Conservation (phyloP, 2,113 vertebrate species). For the Fulmarus glacialis region DNA sequence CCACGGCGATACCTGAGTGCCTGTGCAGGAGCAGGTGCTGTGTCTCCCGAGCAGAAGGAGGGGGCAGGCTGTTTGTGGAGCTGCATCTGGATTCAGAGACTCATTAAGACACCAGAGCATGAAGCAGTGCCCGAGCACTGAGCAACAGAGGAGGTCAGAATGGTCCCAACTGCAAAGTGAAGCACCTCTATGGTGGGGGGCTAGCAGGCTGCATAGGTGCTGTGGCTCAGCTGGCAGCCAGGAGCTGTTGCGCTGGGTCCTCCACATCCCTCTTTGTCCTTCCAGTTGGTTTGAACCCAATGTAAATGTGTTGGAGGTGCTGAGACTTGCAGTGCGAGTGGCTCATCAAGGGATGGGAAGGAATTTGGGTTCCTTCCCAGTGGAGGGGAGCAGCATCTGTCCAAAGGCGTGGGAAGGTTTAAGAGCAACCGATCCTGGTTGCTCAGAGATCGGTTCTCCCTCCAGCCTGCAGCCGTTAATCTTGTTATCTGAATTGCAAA, state of each 20-base stretch:
- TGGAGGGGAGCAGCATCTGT: not conserved
- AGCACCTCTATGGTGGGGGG: no score
- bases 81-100: not conserved
- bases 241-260: not conserved
- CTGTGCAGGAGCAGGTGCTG: not conserved
- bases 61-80: not conserved
- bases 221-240: not conserved
- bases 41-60: not conserved
- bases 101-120: rapidly evolving
- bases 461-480: not conserved
- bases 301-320: not conserved
- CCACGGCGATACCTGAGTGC: rapidly evolving
- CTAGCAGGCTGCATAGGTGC: not conserved
- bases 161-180: not conserved
- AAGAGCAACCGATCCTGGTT: not conserved
- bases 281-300: not conserved
- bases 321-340: not conserved
- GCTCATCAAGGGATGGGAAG: not conserved
- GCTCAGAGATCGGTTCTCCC: not conserved
- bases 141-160: not conserved
- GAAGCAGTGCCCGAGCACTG: not conserved
- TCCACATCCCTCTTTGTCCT: not conserved
- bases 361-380: not conserved
- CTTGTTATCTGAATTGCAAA: not conserved
- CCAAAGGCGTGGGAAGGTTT: not conserved